These are phyloP conservation scores for Silvanus unidentatus DNA, from an alignment of 2,888 invertebrate genomes.

Conservation along the genomic window DNA sequence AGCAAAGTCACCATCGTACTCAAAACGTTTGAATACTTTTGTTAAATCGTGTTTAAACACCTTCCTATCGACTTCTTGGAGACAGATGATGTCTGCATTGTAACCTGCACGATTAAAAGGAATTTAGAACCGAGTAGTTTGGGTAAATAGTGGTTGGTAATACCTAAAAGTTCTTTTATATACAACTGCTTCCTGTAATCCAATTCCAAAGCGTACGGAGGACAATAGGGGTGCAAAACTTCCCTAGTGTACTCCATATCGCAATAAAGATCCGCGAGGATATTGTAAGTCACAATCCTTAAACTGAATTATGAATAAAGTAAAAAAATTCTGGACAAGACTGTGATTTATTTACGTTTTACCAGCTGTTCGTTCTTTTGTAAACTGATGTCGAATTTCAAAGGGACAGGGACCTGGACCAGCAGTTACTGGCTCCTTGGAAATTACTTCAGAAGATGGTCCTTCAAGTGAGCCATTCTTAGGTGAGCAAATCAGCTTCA, in stretches of 20 bases:
- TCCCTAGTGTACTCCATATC: slow-evolving; percentile 59
- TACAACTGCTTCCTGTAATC: slow-evolving; percentile 85
- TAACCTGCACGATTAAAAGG: slow-evolving; percentile 63
- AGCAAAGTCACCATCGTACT: slow-evolving; percentile 58
- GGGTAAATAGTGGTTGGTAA: slow-evolving; percentile 6
- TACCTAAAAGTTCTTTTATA: slow-evolving; percentile 76
- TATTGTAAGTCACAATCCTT: slow-evolving; percentile 81
- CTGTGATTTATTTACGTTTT: slow-evolving; percentile 50
- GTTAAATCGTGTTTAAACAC: slow-evolving; percentile 64
- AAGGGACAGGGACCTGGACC: slow-evolving; percentile 74
- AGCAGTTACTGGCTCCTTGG: slow-evolving; percentile 58
- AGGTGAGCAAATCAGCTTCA: slow-evolving; percentile 59
- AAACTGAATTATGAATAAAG: slow-evolving; percentile 38
- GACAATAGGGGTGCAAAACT: slow-evolving; percentile 78
- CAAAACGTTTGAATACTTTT: slow-evolving; percentile 53
- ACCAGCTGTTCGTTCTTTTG: slow-evolving; percentile 51
- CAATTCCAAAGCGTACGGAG: slow-evolving; percentile 71
- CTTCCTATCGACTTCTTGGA: slow-evolving; percentile 89
- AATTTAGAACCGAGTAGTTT: neutral
- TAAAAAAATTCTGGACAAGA: too few species aligned
- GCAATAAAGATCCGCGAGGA: slow-evolving; percentile 86
- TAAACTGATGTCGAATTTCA: slow-evolving; percentile 70
- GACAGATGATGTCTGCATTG: slow-evolving; percentile 81
- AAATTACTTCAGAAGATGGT: slow-evolving; percentile 55
- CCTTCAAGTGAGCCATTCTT: slow-evolving; percentile 53